Percentiles rank a stretch among this genome's conserved stretches.
Evolutionary conservation across 64 coral and sea anemone genomes (phyloP).

Genomic region (Anthopleura sola): DNA sequence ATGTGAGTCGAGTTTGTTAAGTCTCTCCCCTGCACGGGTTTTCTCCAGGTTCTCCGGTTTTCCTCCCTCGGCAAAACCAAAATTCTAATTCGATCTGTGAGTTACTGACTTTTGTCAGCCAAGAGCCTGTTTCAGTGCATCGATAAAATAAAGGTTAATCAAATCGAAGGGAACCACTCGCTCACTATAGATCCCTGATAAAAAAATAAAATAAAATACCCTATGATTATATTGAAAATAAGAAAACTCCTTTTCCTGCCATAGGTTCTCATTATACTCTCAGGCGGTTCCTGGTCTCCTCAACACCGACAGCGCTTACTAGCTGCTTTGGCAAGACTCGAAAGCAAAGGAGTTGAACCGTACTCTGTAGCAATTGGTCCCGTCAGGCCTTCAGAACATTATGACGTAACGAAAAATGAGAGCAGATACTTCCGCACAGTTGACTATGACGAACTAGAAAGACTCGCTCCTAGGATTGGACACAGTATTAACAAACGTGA

Average conservation of each 20-base stretch:
- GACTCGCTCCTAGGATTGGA: conserved; percentile 24
- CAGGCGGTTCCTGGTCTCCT: conserved; percentile 35
- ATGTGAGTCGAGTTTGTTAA: too few relatives aligned
- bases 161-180: too few relatives aligned
- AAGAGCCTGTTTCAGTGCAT: too few relatives aligned
- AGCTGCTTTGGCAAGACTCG: conserved; percentile 12
- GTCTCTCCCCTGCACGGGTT: too few relatives aligned
- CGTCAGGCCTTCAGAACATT: conserved; percentile 12
- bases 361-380: conserved; percentile 35
- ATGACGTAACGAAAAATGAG: conserved; percentile 14
- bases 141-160: too few relatives aligned
- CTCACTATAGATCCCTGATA: too few relatives aligned
- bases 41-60: too few relatives aligned
- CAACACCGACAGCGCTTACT: conserved; percentile 1
- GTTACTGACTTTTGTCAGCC: too few relatives aligned
- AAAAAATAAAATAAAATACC: too few relatives aligned
- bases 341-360: not conserved
- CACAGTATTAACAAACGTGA: conserved; percentile 19
- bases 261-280: conserved; percentile 34
- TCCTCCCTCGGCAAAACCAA: too few relatives aligned
- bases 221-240: not conserved
- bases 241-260: not conserved
- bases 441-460: conserved; percentile 27
- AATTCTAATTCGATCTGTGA: too few relatives aligned
- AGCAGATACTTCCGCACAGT: conserved; percentile 20